A percentile compares a stretch with the other conserved stretches of the same genome.
Evolutionary conservation across 2,888 invertebrate species (phyloP).

Genomic region (Piscicola geometra): DNA sequence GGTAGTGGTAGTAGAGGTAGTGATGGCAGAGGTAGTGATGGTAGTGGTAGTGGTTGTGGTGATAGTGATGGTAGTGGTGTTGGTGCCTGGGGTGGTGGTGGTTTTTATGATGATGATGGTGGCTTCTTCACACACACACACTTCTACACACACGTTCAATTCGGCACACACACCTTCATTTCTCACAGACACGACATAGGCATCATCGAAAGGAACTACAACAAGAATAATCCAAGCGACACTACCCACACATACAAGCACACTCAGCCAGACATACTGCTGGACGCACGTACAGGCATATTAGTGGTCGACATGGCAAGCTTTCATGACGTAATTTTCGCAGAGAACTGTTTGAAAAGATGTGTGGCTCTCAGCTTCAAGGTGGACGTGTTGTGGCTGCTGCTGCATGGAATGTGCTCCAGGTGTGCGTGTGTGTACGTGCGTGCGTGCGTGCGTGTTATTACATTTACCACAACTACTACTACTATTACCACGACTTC

Average conservation of each 20-base stretch:
- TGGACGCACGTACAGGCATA: slow-evolving; percentile 5
- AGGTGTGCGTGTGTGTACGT: not conserved
- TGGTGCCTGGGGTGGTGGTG: not conserved
- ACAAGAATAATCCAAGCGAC: no score
- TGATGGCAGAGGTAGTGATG: no score
- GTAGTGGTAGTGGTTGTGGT: not conserved
- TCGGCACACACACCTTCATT: not conserved
- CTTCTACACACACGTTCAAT: no score
- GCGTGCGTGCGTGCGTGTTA: no score
- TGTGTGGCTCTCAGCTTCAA: not conserved
- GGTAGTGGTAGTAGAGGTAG: not conserved
- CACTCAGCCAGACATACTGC: slow-evolving; percentile 8
- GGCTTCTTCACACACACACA: not conserved
- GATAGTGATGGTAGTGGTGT: not conserved
- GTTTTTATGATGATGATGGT: not conserved
- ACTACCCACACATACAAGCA: not conserved
- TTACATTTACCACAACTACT: no score
- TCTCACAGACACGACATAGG: not conserved
- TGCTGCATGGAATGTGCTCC: slow-evolving; percentile 4
- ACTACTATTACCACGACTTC: no score
- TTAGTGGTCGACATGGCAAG: not conserved
- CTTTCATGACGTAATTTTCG: not conserved
- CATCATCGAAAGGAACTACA: not conserved
- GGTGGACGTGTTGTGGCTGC: slow-evolving; percentile 4
- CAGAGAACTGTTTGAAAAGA: not conserved